These are phyloP conservation scores for Thryonomys swinderianus DNA, from an alignment of 2,113 vertebrate species.

Conservation along the genomic window DNA sequence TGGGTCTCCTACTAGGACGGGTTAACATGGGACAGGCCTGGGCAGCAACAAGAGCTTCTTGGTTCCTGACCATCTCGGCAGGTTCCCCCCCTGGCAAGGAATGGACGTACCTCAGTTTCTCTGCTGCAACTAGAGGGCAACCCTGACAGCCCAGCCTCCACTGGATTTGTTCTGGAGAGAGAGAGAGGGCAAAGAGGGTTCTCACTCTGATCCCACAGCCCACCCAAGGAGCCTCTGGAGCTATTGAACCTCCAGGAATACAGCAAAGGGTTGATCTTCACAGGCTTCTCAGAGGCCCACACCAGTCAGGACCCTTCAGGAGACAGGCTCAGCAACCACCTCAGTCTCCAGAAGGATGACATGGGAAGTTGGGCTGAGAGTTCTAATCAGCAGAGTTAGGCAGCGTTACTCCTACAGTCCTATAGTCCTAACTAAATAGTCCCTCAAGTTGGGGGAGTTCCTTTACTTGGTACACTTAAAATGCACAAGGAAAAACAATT, in stretches of 20 bases:
- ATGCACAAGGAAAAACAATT: background rate
- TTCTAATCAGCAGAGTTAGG: background rate
- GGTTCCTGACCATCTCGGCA: background rate
- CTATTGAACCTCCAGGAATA: background rate
- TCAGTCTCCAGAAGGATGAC: background rate
- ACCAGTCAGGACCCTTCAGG: background rate
- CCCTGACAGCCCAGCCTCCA: background rate
- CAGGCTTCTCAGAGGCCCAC: background rate
- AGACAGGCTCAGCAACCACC: background rate
- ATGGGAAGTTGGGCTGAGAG: background rate
- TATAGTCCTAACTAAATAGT: background rate
- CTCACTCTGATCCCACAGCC: background rate
- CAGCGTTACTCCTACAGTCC: background rate
- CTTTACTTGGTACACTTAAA: background rate
- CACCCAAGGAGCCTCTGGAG: background rate
- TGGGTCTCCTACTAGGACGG: background rate
- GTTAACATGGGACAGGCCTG: background rate
- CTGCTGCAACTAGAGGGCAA: background rate
- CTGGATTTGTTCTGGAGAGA: background rate
- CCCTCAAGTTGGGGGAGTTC: background rate
- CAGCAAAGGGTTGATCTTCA: background rate
- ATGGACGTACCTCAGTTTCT: background rate
- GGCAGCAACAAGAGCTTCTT: background rate
- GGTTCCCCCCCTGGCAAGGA: background rate
- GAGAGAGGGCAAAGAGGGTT: background rate